Conservation (phyloP, 2,113 vertebrate species). For the Microtus pennsylvanicus region DNA sequence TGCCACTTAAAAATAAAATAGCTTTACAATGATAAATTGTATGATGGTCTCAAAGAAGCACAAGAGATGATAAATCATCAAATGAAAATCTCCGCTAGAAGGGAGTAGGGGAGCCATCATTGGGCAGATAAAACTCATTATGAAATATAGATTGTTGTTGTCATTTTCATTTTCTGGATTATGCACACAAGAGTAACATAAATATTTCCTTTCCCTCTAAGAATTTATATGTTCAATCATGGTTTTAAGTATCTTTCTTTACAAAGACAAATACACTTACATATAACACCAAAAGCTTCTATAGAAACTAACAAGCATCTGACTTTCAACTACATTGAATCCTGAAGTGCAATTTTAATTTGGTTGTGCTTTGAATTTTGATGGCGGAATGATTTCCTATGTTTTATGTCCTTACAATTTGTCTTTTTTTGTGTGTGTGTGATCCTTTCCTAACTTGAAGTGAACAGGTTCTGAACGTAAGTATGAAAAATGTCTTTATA, state of each 20-base stretch:
- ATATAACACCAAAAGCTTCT: neutral
- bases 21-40: neutral
- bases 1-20: neutral
- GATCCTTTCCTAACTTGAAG: neutral
- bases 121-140: neutral
- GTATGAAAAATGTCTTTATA: too few species aligned
- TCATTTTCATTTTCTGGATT: neutral
- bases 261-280: neutral
- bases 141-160: neutral
- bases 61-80: neutral
- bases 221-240: neutral
- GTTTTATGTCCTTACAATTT: neutral
- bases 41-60: neutral
- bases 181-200: neutral
- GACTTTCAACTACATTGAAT: neutral
- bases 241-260: neutral
- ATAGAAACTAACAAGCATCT: neutral
- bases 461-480: neutral
- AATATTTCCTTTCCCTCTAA: neutral
- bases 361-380: neutral
- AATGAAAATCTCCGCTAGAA: neutral
- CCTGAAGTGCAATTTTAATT: neutral
- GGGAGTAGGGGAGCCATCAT: fast-evolving
- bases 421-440: neutral
- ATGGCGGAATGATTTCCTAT: neutral